Conservation (phyloP, 2,888 invertebrate species). For the Drosophila subsilvestris region DNA sequence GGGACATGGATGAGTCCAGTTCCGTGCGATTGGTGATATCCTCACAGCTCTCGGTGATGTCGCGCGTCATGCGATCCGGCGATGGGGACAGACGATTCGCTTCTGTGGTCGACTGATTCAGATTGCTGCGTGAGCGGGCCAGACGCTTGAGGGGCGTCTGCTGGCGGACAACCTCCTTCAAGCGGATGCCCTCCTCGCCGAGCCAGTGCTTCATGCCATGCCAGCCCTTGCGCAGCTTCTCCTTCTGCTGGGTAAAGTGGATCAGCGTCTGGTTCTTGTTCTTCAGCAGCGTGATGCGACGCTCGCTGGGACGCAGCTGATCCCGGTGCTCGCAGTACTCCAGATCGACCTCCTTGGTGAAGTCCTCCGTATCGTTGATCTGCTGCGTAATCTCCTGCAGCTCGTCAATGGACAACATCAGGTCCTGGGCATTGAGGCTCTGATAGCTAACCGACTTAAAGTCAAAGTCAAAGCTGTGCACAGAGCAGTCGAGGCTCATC, state of each 20-base stretch:
- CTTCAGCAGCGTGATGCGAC: conserved; percentile 83
- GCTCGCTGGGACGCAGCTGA: conserved; percentile 82
- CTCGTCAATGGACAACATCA: conserved; percentile 84
- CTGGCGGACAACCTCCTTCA: conserved; percentile 83
- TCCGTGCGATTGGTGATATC: conserved; percentile 69
- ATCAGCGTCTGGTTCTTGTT: conserved; percentile 83
- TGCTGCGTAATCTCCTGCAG: conserved; percentile 83
- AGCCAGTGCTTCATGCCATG: conserved; percentile 83
- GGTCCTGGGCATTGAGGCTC: conserved; percentile 82
- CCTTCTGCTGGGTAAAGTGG: conserved; percentile 82
- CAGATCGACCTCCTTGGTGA: conserved; percentile 81
- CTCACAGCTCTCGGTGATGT: conserved; percentile 63
- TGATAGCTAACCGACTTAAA: conserved; percentile 84
- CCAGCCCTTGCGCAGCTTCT: conserved; percentile 83
- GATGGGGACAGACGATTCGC: conserved; percentile 57
- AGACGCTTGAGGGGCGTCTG: conserved; percentile 82
- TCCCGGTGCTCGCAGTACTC: conserved; percentile 84
- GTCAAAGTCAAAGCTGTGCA: conserved; percentile 76
- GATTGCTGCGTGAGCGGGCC: conserved; percentile 73
- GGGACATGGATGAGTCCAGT: conserved; percentile 70
- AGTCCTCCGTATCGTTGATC: conserved; percentile 83
- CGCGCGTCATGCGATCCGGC: conserved; percentile 52
- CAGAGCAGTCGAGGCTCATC: conserved; percentile 67
- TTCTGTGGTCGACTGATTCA: conserved; percentile 58
- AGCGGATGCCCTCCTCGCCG: conserved; percentile 82